phyloP scores from a whole-genome alignment of 2,797 vertebrate species.

The Cirrhinus mrigala region DNA sequence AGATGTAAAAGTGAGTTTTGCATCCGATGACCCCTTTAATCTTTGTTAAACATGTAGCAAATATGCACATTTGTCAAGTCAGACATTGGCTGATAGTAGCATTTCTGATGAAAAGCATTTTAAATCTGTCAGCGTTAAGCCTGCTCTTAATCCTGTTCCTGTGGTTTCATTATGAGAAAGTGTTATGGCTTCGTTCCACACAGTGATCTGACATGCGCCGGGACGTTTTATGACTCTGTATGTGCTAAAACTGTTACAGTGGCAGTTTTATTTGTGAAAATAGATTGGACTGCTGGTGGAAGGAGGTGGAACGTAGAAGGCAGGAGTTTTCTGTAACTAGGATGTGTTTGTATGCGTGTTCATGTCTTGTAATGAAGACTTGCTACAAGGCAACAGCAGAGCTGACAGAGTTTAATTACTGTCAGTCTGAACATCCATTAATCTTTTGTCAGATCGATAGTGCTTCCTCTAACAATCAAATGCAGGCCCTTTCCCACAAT shows the following conservation, averaged over 20 bases:
- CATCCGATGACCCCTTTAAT: not conserved
- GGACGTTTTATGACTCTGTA: conserved; percentile 5
- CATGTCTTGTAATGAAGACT: conserved; percentile 23
- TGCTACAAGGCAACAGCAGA: conserved; percentile 20
- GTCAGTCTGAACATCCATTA: conserved; percentile 26
- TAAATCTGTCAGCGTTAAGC: conserved; percentile 9
- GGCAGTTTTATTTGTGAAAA: conserved; percentile 28
- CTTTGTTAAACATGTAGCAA: not conserved
- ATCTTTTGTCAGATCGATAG: conserved; percentile 33
- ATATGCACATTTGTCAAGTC: not conserved
- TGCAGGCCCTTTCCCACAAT: not conserved
- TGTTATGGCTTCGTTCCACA: not conserved
- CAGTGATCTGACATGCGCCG: not conserved
- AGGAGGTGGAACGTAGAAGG: not conserved
- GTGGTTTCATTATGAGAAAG: not conserved
- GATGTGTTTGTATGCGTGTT: conserved; percentile 27
- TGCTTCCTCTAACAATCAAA: conserved; percentile 34
- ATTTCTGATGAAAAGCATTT: not conserved
- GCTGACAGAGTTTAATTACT: conserved; percentile 21
- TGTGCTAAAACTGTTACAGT: conserved; percentile 9
- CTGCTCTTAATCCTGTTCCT: conserved; percentile 11
- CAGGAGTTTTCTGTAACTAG: not conserved
- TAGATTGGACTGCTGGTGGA: conserved; percentile 1
- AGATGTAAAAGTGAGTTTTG: too few relatives aligned
- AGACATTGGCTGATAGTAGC: not conserved